A percentile compares a stretch with the other conserved stretches of the same genome.
phyloP scores from a whole-genome alignment of 1,140 invertebrate genomes.

The Tetraneura akinire region DNA sequence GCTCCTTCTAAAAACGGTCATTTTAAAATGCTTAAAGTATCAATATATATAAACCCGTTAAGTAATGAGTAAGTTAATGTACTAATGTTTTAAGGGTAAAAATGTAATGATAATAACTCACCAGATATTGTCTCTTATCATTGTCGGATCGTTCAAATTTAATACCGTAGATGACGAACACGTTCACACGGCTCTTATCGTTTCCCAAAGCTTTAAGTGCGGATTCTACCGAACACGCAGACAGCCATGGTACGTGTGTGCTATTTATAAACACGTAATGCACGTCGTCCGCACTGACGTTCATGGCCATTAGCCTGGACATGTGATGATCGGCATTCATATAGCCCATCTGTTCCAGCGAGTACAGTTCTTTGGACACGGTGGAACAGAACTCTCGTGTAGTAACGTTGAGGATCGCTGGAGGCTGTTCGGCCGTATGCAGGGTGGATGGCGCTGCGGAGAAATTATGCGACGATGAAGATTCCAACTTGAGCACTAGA shows the following conservation, averaged over 20 bases:
- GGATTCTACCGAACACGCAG: constrained; percentile 13
- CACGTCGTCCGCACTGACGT: not conserved
- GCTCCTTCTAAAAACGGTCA: too few species aligned
- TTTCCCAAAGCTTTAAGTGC: not conserved
- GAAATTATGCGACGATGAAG: not conserved
- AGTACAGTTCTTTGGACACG: not conserved
- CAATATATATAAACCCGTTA: too few species aligned
- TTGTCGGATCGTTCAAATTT: not conserved
- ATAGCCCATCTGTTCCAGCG: not conserved
- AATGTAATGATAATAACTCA: too few species aligned
- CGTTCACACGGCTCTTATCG: not conserved
- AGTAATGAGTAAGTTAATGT: too few species aligned
- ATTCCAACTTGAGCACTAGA: not conserved
- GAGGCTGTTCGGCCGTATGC: too few species aligned
- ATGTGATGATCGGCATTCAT: not conserved
- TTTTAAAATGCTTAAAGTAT: too few species aligned
- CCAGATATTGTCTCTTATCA: too few species aligned
- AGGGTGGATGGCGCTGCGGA: not conserved
- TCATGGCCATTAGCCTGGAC: not conserved
- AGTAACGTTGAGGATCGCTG: not conserved
- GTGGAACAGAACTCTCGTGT: not conserved
- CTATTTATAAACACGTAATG: constrained; percentile 12
- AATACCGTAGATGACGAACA: not conserved
- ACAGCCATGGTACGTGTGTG: not conserved
- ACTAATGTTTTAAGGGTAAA: too few species aligned